These are phyloP conservation scores for Cyphomyrus discorhynchus DNA, from an alignment of 2,113 vertebrate species.

Conservation along the genomic window DNA sequence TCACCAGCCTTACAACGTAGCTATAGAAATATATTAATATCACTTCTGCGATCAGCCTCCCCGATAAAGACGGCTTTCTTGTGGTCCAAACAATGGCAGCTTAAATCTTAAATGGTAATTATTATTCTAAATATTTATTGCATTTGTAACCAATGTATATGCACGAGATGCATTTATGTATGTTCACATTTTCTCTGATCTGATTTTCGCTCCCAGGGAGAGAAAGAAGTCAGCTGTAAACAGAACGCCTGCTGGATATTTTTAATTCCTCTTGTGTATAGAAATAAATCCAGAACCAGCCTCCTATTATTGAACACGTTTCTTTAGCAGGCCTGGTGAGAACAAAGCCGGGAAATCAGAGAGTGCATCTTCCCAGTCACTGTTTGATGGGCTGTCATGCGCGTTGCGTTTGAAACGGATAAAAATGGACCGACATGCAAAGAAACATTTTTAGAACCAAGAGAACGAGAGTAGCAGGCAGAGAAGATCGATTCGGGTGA, in stretches of 20 bases:
- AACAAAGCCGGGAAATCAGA: neutral
- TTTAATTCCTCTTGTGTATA: neutral
- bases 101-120: neutral
- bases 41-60: neutral
- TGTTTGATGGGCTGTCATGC: neutral
- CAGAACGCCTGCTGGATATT: neutral
- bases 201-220: neutral
- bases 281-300: neutral
- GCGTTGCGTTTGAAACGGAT: neutral
- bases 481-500: neutral
- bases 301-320: neutral
- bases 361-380: neutral
- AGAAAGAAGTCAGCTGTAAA: neutral
- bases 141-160: neutral
- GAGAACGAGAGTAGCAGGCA: neutral
- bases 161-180: neutral
- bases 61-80: neutral
- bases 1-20: neutral
- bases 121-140: constrained; percentile 5
- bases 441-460: neutral
- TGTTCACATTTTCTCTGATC: neutral
- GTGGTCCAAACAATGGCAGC: neutral
- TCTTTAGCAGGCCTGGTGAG: neutral
- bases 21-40: neutral
- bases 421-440: neutral